Base-by-base conservation (phyloP, 2,888 invertebrate genomes). In the Timema cristinae region DNA sequence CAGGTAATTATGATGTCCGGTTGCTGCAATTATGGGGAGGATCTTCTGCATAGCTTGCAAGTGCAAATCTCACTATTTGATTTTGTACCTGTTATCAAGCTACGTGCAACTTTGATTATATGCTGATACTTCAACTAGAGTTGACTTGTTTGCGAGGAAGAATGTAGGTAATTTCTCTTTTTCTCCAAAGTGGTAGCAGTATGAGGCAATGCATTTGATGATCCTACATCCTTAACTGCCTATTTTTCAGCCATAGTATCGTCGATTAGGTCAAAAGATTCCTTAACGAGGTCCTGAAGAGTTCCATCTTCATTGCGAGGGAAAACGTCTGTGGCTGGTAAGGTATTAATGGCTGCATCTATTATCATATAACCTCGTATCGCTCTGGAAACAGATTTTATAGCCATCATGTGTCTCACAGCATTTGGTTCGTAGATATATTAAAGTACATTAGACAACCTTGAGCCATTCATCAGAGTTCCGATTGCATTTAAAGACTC, bases 101-200 rank as follows among this genome's bases (percentile, higher is more conserved):
- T 13, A 10, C 15, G n/a, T 32, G 4, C 32, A 7, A 16, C 16
- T 56, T 56, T n/a, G 15, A 56, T 56, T 15, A 56, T 56, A 1
- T 7, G 56, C 56, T 56, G 56, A 56, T 56, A 56, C 16, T 56
- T 7, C 56, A 56, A 56, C 56, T 2, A 56, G 56, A 56, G 56
- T 13, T 56, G 7, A 56, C 56, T 56, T 56, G 13, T 56, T 56
- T 13, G 56, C 7, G 7, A 56, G 6, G 56, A 56, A n/a, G 8
- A n/a, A 0, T 56, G n/a, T 56, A 56, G n/a, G 9, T 56, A 7
- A 32, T 1, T 32, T 32, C 32, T 32, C 32, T 32, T 56, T 16
- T 56, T 16, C 13, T 56, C 56, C 16, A 56, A 7, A 7, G 16
- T 13, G 2, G 56, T 13, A 56, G 56, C n/a, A 56, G 6, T 56